Percentiles rank a stretch among this genome's conserved stretches.
These are phyloP conservation scores for Pseudeuparius sepicola DNA, from an alignment of 2,888 invertebrate species.

Conservation along the genomic window DNA sequence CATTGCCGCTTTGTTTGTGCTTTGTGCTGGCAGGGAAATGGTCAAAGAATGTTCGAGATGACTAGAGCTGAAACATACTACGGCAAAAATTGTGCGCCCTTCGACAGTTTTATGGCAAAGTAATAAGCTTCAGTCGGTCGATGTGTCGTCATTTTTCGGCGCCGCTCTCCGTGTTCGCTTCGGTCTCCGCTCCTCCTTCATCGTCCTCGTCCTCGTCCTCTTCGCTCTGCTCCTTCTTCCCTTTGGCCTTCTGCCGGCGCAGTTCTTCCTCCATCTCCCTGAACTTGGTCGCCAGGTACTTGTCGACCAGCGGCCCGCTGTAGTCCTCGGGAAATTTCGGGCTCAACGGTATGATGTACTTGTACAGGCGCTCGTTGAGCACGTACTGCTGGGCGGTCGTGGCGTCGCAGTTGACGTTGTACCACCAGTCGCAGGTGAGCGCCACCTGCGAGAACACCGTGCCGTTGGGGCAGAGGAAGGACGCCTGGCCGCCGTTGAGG, in stretches of 20 bases:
- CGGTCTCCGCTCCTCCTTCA: conserved; percentile 14
- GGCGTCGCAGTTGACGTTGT: conserved; percentile 79
- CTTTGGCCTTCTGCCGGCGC: conserved; percentile 56
- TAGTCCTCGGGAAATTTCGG: conserved; percentile 88
- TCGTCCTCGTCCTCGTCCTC: neutral
- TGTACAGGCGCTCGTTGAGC: conserved; percentile 78
- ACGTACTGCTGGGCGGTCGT: conserved; percentile 78
- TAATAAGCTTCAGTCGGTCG: conserved; percentile 21
- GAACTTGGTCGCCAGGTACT: conserved; percentile 70
- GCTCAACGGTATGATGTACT: conserved; percentile 75
- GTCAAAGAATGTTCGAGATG: too few species aligned
- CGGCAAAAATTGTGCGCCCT: too few species aligned
- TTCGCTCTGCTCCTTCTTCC: conserved; percentile 20
- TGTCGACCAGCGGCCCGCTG: conserved; percentile 78
- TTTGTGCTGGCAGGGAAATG: too few species aligned
- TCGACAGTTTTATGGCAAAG: too few species aligned
- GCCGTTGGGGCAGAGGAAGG: conserved; percentile 74
- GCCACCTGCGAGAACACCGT: conserved; percentile 86
- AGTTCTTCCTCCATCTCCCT: conserved; percentile 80
- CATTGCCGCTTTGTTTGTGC: too few species aligned
- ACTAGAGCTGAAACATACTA: too few species aligned
- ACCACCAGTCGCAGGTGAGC: conserved; percentile 89
- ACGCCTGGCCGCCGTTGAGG: conserved; percentile 81
- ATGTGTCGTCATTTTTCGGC: conserved; percentile 12
- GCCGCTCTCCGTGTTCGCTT: conserved; percentile 3